Conservation (phyloP, 2,797 vertebrate genomes). For the Cygnus olor region DNA sequence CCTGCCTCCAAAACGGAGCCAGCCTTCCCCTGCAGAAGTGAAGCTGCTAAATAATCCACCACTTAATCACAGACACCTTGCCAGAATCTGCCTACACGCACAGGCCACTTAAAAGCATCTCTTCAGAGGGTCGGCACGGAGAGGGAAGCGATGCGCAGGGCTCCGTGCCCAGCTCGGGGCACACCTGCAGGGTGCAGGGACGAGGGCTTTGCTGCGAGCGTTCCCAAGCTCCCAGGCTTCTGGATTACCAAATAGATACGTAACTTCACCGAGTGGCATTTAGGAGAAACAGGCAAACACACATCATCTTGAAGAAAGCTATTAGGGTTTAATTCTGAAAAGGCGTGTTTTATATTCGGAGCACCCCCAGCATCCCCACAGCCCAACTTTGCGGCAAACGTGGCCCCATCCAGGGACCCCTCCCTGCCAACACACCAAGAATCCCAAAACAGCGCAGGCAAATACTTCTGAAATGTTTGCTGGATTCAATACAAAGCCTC, state of each 20-base stretch:
- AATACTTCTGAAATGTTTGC: background rate
- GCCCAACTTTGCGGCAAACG: accelerated
- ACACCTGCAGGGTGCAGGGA: background rate
- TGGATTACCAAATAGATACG: background rate
- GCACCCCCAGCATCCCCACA: background rate
- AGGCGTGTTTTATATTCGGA: background rate
- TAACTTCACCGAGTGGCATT: background rate
- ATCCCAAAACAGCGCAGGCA: accelerated
- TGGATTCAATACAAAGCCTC: accelerated
- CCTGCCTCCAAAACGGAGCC: background rate
- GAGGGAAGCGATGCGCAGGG: background rate
- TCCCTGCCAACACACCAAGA: accelerated
- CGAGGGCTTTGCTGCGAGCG: background rate
- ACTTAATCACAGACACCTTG: accelerated
- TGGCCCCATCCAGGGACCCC: background rate
- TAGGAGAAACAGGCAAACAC: background rate
- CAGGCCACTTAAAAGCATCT: accelerated
- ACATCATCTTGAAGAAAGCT: background rate
- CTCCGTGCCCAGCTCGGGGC: background rate
- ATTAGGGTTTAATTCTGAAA: background rate
- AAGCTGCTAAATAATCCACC: background rate
- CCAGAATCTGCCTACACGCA: background rate
- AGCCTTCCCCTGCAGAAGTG: background rate
- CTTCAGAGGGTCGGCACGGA: background rate
- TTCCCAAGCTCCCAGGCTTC: background rate